Conservation (phyloP, 2,113 vertebrate species). For the Plectropomus leopardus region DNA sequence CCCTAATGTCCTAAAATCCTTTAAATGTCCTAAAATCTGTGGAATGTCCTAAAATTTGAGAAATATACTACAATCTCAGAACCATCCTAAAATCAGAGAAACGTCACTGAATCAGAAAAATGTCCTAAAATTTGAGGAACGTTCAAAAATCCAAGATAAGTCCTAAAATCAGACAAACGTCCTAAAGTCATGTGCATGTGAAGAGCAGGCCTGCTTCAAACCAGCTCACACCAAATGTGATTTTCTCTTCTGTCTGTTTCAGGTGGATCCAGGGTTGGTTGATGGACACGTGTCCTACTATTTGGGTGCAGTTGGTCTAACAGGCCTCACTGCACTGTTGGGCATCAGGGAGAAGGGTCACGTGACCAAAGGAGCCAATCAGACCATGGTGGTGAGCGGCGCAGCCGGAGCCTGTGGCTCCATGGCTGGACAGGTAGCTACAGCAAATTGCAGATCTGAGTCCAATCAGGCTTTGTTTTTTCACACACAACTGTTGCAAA, state of each 20-base stretch:
- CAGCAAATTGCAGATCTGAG: not conserved
- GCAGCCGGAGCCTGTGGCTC: conserved; percentile 96
- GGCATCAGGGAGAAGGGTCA: conserved; percentile 94
- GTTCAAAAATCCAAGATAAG: too few species aligned
- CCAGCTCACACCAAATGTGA: not conserved
- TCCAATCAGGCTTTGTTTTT: too few species aligned
- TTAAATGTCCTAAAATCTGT: too few species aligned
- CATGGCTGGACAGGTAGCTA: conserved; percentile 92
- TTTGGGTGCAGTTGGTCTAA: conserved; percentile 92
- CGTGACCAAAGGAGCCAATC: conserved; percentile 86
- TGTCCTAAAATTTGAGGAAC: too few species aligned
- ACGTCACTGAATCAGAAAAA: too few species aligned
- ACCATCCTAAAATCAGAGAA: too few species aligned
- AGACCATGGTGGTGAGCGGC: conserved; percentile 96
- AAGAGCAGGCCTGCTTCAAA: not conserved
- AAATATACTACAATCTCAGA: too few species aligned
- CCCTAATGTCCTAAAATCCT: too few species aligned
- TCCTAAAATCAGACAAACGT: too few species aligned
- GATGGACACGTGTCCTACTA: conserved; percentile 92
- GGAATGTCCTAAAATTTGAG: too few species aligned
- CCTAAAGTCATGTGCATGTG: not conserved
- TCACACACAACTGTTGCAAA: too few species aligned
- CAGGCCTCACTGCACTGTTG: conserved; percentile 91
- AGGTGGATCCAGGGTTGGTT: conserved; percentile 90
- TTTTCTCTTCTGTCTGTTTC: not conserved